These are phyloP conservation scores for Dugesia japonica DNA, from an alignment of 2,888 invertebrate species.

Conservation along the genomic window DNA sequence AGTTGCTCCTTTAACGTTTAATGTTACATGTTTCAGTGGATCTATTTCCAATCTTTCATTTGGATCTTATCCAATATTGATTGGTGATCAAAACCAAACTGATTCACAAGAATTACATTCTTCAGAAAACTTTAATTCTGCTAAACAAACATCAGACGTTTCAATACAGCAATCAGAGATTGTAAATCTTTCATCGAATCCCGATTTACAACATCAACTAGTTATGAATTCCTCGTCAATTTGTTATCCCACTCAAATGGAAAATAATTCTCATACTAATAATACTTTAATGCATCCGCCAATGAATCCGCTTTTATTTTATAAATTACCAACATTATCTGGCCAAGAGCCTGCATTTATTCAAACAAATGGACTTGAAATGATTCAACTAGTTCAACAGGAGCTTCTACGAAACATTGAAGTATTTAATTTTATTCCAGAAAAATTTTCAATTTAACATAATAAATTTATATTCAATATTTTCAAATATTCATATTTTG, in stretches of 20 bases:
- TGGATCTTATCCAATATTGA: neutral
- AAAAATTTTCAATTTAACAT: too few species aligned
- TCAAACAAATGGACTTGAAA: constrained; percentile 13
- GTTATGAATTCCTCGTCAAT: neutral
- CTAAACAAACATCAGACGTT: neutral
- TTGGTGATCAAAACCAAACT: neutral
- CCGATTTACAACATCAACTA: neutral
- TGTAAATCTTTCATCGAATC: neutral
- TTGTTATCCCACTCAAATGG: neutral
- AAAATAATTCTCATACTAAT: neutral
- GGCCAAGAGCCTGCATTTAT: constrained; percentile 1
- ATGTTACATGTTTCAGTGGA: neutral
- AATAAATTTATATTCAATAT: too few species aligned
- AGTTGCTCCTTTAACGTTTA: neutral
- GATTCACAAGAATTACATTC: neutral
- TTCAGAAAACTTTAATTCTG: neutral
- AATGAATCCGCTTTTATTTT: neutral
- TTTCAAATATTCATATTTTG: too few species aligned
- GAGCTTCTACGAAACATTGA: neutral
- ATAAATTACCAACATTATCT: neutral
- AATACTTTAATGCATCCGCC: neutral
- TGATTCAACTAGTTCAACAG: constrained; percentile 10
- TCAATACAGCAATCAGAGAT: neutral
- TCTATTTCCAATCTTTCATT: neutral
- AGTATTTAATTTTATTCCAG: neutral